These are phyloP conservation scores for Sthenelais limicola DNA, from an alignment of 2,888 invertebrate species.

Conservation along the genomic window DNA sequence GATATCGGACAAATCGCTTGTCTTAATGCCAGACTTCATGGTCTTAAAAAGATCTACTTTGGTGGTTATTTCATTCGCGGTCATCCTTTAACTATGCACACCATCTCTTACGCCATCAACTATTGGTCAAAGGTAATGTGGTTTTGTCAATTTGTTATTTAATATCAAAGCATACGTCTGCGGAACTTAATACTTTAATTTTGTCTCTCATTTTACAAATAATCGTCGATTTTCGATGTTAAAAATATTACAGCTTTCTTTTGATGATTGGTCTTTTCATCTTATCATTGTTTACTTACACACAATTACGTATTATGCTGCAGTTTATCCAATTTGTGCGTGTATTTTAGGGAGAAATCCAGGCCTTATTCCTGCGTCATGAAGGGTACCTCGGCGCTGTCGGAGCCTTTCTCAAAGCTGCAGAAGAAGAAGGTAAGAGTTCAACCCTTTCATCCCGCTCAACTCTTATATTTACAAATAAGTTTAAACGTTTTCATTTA, in stretches of 20 bases:
- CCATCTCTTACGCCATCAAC: slow-evolving; percentile 79
- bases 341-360: slow-evolving; percentile 75
- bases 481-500: too few relatives aligned
- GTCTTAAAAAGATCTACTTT: slow-evolving; percentile 79
- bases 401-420: slow-evolving; percentile 80
- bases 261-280: too few relatives aligned
- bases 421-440: slow-evolving; percentile 75
- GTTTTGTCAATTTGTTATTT: slow-evolving; percentile 6
- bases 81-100: slow-evolving; percentile 81
- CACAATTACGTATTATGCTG: too few relatives aligned
- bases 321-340: neutral
- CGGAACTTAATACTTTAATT: too few relatives aligned
- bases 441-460: neutral
- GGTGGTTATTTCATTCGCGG: slow-evolving; percentile 81
- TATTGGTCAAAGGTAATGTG: slow-evolving; percentile 78
- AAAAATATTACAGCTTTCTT: too few relatives aligned
- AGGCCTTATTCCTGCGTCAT: slow-evolving; percentile 80
- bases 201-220: too few relatives aligned
- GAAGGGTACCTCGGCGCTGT: slow-evolving; percentile 82
- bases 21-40: slow-evolving; percentile 79
- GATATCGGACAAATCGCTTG: slow-evolving; percentile 82
- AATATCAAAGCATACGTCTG: too few relatives aligned
- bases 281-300: too few relatives aligned
- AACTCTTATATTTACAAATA: neutral
- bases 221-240: too few relatives aligned